A percentile compares a stretch with the other conserved stretches of the same genome.
These are phyloP conservation scores for Megaceryle alcyon DNA, from an alignment of 2,797 vertebrate species.

Conservation along the genomic window DNA sequence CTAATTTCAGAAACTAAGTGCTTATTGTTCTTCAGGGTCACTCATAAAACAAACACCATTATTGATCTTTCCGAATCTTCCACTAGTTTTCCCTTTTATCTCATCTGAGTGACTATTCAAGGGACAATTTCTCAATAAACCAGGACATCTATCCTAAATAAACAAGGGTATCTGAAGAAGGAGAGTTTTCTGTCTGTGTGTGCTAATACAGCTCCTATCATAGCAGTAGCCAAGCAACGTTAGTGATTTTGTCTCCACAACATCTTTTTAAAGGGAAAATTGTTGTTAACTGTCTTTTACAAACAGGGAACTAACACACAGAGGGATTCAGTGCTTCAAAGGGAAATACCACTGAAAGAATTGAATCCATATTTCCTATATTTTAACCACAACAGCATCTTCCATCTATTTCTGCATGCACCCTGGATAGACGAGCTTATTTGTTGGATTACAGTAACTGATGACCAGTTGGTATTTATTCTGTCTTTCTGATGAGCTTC, in stretches of 20 bases:
- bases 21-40: conserved; percentile 70
- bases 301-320: background rate
- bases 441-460: background rate
- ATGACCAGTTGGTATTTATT: background rate
- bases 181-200: background rate
- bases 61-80: conserved; percentile 56
- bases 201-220: background rate
- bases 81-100: conserved; percentile 50
- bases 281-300: background rate
- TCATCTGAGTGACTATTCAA: conserved; percentile 19
- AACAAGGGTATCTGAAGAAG: conserved; percentile 11
- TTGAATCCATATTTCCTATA: background rate
- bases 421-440: background rate
- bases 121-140: conserved; percentile 42
- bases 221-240: background rate
- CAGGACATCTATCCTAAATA: conserved; percentile 19
- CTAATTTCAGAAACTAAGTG: conserved; percentile 69
- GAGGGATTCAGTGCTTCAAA: background rate
- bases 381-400: background rate
- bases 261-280: background rate
- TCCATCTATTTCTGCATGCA: background rate
- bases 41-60: conserved; percentile 65
- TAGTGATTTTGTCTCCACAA: background rate
- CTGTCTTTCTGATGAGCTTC: background rate
- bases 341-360: background rate